Percentiles rank a stretch among this genome's conserved stretches.
Conservation (phyloP, 2,113 vertebrate species). For the Pachycephala philippinensis region DNA sequence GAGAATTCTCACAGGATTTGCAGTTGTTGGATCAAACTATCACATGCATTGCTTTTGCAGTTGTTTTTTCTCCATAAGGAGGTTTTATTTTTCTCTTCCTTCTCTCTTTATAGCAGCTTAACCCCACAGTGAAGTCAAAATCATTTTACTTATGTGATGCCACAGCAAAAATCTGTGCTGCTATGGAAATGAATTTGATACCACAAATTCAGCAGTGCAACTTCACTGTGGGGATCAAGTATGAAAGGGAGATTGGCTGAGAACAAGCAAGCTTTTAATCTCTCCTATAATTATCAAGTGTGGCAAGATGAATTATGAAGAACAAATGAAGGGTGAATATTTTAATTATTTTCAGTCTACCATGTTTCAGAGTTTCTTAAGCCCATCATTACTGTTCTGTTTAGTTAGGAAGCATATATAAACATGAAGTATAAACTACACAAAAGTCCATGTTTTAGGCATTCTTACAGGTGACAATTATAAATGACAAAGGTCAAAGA, state of each 20-base stretch:
- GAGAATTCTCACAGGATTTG: background rate
- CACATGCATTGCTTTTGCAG: background rate
- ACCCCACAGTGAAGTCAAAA: slow-evolving; percentile 24
- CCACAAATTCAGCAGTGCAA: background rate
- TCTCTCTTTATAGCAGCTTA: background rate
- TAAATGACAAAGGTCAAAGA: background rate
- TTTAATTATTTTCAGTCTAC: slow-evolving; percentile 10
- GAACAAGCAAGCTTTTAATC: slow-evolving; percentile 37
- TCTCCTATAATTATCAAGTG: slow-evolving; percentile 25
- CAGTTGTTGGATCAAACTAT: background rate
- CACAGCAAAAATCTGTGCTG: background rate
- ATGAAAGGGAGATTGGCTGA: slow-evolving; percentile 13
- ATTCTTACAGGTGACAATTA: background rate
- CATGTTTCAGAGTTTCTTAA: background rate
- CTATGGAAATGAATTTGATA: slow-evolving; percentile 28
- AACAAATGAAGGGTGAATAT: slow-evolving; percentile 46
- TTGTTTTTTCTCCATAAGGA: background rate
- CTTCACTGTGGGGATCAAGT: slow-evolving; percentile 30
- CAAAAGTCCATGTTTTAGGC: background rate
- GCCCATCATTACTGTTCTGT: background rate
- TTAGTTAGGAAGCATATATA: background rate
- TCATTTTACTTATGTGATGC: background rate
- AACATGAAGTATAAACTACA: background rate
- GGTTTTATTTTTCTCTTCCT: background rate
- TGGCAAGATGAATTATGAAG: slow-evolving; percentile 8